A percentile compares a stretch with the other conserved stretches of the same genome.
Conservation (phyloP, 2,113 vertebrate species). For the Oryzias javanicus region DNA sequence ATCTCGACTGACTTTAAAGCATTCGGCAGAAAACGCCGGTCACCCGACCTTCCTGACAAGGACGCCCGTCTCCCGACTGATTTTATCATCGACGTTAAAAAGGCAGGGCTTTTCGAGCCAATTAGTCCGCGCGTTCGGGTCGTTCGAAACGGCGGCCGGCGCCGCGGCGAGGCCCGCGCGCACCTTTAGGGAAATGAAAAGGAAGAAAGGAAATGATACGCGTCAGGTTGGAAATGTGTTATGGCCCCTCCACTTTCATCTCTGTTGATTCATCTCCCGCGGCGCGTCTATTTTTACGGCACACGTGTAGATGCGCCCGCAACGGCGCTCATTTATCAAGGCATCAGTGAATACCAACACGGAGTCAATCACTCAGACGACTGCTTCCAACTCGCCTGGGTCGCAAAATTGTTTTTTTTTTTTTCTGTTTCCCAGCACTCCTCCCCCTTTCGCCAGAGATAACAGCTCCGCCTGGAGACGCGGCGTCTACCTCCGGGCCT, state of each 20-base stretch:
- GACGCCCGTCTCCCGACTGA: slow-evolving; percentile 15
- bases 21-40: slow-evolving; percentile 6
- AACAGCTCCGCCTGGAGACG: slow-evolving; percentile 15
- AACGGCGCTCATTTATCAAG: slow-evolving; percentile 27
- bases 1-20: slow-evolving; percentile 10
- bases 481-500: slow-evolving; percentile 26
- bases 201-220: slow-evolving; percentile 35
- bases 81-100: slow-evolving; percentile 33
- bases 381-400: slow-evolving; percentile 8
- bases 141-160: not conserved
- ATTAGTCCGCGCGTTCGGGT: slow-evolving; percentile 11
- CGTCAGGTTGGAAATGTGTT: slow-evolving; percentile 28
- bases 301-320: slow-evolving; percentile 40
- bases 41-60: slow-evolving; percentile 23
- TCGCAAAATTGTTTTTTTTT: slow-evolving; percentile 13
- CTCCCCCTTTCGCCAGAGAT: not conserved
- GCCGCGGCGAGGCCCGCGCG: no score
- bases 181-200: slow-evolving; percentile 39
- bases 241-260: slow-evolving; percentile 35
- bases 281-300: slow-evolving; percentile 36
- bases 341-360: slow-evolving; percentile 30
- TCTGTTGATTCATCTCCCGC: slow-evolving; percentile 45
- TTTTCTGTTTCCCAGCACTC: not conserved
- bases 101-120: not conserved
- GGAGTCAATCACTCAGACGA: slow-evolving; percentile 34